Evolutionary conservation across 2,888 invertebrate genomes (phyloP).

Genomic region (Drosophila nr. perissopoda): DNA sequence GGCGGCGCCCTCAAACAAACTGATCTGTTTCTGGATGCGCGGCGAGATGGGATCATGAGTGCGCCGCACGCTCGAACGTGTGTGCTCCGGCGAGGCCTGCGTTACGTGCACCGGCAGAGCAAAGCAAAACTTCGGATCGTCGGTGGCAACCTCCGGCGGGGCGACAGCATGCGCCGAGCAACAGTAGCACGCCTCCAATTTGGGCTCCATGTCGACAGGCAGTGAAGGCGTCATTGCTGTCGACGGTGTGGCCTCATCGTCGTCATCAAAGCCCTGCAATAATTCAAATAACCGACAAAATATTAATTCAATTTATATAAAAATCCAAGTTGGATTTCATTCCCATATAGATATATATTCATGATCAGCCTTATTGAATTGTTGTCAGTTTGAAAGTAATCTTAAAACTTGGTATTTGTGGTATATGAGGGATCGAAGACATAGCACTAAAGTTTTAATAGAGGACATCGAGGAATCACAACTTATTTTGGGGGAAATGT

Average conservation of each 20-base stretch:
- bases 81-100: conserved; percentile 69
- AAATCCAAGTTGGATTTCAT: neutral
- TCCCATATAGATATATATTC: neutral
- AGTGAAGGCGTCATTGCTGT: conserved; percentile 85
- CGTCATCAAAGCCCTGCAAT: conserved; percentile 84
- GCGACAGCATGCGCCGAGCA: conserved; percentile 72
- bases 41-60: conserved; percentile 81
- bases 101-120: conserved; percentile 64
- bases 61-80: conserved; percentile 68
- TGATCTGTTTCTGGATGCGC: conserved; percentile 83
- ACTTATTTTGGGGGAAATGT: neutral
- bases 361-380: neutral
- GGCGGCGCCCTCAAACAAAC: conserved; percentile 75
- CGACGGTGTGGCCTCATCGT: conserved; percentile 87
- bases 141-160: conserved; percentile 74
- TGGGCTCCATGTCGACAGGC: conserved; percentile 65
- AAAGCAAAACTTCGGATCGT: conserved; percentile 57
- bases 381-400: neutral
- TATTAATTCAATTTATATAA: neutral
- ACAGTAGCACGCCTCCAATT: conserved; percentile 75
- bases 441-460: neutral
- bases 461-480: neutral
- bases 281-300: neutral
- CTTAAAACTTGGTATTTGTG: neutral
- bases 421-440: neutral